Base-by-base conservation (phyloP, 2,113 vertebrate genomes). In the Ptilonorhynchus violaceus region DNA sequence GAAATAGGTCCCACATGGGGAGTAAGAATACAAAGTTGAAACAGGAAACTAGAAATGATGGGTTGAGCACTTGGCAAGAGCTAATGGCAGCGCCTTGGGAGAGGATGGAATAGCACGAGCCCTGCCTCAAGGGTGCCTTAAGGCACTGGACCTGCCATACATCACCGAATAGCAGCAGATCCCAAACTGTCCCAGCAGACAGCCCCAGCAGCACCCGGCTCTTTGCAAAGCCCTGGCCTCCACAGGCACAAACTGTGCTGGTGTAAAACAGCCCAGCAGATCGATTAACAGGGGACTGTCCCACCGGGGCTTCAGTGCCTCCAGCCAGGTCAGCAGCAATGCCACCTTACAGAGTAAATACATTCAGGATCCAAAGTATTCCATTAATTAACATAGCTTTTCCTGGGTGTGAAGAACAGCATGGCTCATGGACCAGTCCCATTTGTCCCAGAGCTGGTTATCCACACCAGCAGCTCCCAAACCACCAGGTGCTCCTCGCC, bases 211-310 rank as follows among this genome's bases (percentile, higher is more conserved):
- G 74, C 60, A 18, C 30, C 24, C 14, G 80, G 52, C 41, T 75
- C n/a, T 75, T 4, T 2, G 6, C 1, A 0, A 4, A 39, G 58
- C 67, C 58, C 46, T 41, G 16, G 13, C 21, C 37, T 2, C n/a
- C 86, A 13, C 33, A 39, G 23, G 7, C 85, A 75, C 66, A 52
- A 50, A 5, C 46, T 21, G 21, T 31, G n/a, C 52, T 12, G 0
- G 18, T 19, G 35, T 62, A 8, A 42, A 83, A 50, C 0, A 62
- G 20, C 82, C 28, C 58, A 62, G 75, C 49, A 64, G 67, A 11
- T 1, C 0, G 0, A 17, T 5, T 4, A 12, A 42, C 13, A 1
- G 2, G 10, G 52, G 27, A 3, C 44, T 17, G 27, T 7, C 37
- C 67, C 58, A 3, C 24, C 3, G 25, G 25, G 67, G 13, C 56